Evolutionary conservation across 2,797 vertebrate genomes (phyloP), one percentile per base, ranked within the genome.

Genomic region (Malacoctenus gilli): DNA sequence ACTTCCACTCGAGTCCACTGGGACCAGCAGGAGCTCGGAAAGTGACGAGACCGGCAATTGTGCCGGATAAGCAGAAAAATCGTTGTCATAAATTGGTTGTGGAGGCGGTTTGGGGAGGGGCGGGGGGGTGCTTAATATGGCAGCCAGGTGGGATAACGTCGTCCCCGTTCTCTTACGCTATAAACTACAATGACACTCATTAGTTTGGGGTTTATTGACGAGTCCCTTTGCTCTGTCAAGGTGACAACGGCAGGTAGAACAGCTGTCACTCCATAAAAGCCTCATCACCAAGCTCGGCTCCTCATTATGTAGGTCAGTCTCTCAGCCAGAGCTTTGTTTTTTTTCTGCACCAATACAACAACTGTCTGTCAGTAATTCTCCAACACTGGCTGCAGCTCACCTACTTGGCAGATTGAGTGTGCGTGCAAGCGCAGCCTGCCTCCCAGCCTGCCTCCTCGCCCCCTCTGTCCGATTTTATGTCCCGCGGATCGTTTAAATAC

Each of bases 251-350:
- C 84, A 86, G 86, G 85, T 86, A 75, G 80, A 87, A 77, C 87
- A 88, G 87, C 85, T 89, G 86, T 86, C 87, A 81, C 73, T 87
- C 87, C 73, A 87, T 88, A 85, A 88, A 88, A 86, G 83, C 80
- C 73, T 79, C 77, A 77, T 82, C 74, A 68, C 68, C 77, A 15
- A 69, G 77, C 73, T 47, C 75, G 43, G 23, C 78, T 78, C 50
- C 75, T 86, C 83, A 83, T 82, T 88, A 87, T 86, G 48, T 85
- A 77, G 86, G 83, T 86, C 86, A 82, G 70, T 79, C 75, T 68
- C 67, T 56, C 72, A 72, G 70, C 65, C 75, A 16, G 35, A 20
- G 46, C 18, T 61, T 23, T 56, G 49, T 48, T 40, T 38, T 31
- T 47, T 56, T 67, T 57, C 76, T 51, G 66, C 74, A 48, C 66